Base-by-base conservation (phyloP, 92 coral and sea anemone species). In the Palythoa grandis region DNA sequence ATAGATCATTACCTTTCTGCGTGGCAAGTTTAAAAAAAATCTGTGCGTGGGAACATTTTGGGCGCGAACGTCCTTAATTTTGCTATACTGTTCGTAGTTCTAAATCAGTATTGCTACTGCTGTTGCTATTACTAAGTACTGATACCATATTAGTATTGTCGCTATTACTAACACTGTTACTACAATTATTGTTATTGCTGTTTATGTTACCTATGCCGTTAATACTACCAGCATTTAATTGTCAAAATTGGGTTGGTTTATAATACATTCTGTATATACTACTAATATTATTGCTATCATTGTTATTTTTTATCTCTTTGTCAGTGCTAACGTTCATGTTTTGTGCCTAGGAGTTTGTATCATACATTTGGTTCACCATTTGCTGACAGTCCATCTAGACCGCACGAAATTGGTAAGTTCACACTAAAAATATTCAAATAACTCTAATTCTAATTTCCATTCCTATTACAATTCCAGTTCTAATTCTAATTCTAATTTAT, bases 341-440 rank as follows among this genome's bases (percentile, higher is more conserved):
- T 35, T 69, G 11, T 69, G 9, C 87, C 24, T 70, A 96, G 99
- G 92, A 96, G 99, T 65, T 90, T 96, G 39, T 96, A 96, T 84
- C 99, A 96, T 20, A 96, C 99, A 76, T 96, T 96, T 86, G 99
- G 99, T 16, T 96, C 99, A 29, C 99, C 99, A 15, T 96, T 96
- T 82, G 95, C 99, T 24, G 99, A 96, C 75, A 94, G 98, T 72
- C 99, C 99, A 2, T 95, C 98, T 39, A 90, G 99, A 86, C 99
- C 99, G 2, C 99, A 96, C 70, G 99, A 96, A 88, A 96, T 96
- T 86, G 99, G 99, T 96, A 77, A 77, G 90, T 15, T 11, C 72
- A 29, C 35, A 58, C 19, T 58, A 58, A 43, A 43, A 43, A 43
- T 43, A 43, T 43, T 43, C 6, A 43, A 43, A 0, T 43, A 43